These are phyloP conservation scores for Halictus rubicundus DNA, from an alignment of 1,140 invertebrate genomes.

Conservation along the genomic window DNA sequence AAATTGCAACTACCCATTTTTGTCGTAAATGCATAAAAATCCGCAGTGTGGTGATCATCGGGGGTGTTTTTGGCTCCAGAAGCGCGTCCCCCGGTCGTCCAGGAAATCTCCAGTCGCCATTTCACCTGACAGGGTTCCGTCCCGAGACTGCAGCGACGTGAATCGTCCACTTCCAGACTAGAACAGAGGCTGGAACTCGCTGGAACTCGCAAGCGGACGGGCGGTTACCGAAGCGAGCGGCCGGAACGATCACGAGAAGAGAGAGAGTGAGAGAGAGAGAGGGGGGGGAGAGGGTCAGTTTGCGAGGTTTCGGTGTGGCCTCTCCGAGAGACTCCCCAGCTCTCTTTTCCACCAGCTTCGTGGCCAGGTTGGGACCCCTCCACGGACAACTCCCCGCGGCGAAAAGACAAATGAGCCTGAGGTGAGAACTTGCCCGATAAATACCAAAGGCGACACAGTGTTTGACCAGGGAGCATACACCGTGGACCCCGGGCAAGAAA, in stretches of 20 bases:
- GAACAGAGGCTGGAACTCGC: neutral
- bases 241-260: conserved; percentile 4
- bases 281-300: conserved; percentile 16
- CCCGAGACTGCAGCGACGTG: neutral
- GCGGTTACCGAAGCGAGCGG: conserved; percentile 33
- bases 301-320: conserved; percentile 39
- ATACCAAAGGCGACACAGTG: conserved; percentile 81
- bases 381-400: conserved; percentile 72
- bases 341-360: conserved; percentile 46
- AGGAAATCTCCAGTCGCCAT: neutral
- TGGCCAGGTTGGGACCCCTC: conserved; percentile 43
- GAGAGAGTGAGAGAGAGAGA: neutral
- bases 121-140: neutral
- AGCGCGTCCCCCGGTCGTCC: too few relatives aligned
- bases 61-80: too few relatives aligned
- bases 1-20: too few relatives aligned
- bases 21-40: too few relatives aligned
- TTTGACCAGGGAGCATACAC: conserved; percentile 78
- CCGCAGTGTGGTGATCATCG: too few relatives aligned
- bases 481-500: conserved; percentile 71
- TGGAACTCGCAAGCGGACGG: conserved; percentile 17
- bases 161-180: neutral
- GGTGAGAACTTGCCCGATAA: conserved; percentile 82
- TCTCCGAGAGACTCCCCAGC: conserved; percentile 17
- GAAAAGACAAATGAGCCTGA: conserved; percentile 81